A percentile compares a stretch with the other conserved stretches of the same genome.
phyloP scores from a whole-genome alignment of 2,113 vertebrate species.

The Silurus meridionalis region DNA sequence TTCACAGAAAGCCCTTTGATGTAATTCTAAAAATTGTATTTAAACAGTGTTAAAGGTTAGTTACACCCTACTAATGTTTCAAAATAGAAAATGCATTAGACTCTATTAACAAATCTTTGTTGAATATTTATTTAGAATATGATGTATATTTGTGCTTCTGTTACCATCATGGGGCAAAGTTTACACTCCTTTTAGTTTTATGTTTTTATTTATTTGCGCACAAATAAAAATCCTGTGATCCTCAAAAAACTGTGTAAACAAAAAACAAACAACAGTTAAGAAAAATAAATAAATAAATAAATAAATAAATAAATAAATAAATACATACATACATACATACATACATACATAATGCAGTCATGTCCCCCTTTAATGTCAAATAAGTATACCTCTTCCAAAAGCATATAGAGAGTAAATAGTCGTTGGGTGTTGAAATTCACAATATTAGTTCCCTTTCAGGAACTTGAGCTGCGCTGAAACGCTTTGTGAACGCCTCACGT shows the following conservation, averaged over 20 bases:
- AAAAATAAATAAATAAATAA: no score
- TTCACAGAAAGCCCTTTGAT: neutral
- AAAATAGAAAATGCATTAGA: neutral
- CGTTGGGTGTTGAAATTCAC: no score
- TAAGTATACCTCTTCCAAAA: no score
- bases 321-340: no score
- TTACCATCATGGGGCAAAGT: neutral
- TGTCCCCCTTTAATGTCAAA: no score
- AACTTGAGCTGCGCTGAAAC: no score
- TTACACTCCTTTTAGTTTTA: neutral
- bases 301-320: no score
- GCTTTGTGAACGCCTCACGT: no score
- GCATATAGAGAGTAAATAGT: no score
- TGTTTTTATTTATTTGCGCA: neutral
- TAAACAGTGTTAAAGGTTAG: neutral
- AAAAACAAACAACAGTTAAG: neutral
- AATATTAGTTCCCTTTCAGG: no score
- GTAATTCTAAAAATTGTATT: slow-evolving; percentile 6
- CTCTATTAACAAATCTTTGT: neutral
- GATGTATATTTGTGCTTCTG: neutral
- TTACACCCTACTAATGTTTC: neutral
- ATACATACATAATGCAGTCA: no score
- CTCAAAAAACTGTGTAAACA: neutral
- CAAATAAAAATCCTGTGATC: no score
- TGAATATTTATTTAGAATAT: neutral